Evolutionary conservation across 1,140 invertebrate species (phyloP).

Genomic region (Anthonomus grandis): DNA sequence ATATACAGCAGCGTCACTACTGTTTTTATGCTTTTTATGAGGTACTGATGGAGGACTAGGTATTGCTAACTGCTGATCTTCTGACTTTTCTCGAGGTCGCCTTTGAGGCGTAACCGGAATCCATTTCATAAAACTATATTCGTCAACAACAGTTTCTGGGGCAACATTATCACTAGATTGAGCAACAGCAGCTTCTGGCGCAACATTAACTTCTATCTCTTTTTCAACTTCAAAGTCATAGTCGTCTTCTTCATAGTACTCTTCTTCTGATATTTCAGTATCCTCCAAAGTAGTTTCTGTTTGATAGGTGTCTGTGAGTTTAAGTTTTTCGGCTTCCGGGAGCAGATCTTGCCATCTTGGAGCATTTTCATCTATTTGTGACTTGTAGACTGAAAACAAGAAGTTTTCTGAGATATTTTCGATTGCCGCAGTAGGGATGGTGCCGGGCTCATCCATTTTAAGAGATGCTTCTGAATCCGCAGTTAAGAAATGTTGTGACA

Average conservation of each 20-base stretch:
- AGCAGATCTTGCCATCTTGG: constrained; percentile 8
- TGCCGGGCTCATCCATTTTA: background rate
- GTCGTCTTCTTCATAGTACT: constrained; percentile 30
- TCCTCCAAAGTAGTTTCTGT: constrained; percentile 11
- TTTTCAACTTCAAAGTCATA: constrained; percentile 33
- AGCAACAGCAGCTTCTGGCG: background rate
- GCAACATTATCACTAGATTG: constrained; percentile 12
- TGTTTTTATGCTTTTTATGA: no score
- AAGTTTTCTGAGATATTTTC: constrained; percentile 32
- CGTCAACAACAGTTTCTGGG: background rate
- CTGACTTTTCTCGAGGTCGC: background rate
- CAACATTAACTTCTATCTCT: constrained; percentile 19
- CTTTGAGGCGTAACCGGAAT: constrained; percentile 23
- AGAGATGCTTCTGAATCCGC: constrained; percentile 8
- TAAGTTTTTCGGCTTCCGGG: constrained; percentile 12
- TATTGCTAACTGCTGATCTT: no score
- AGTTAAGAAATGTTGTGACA: constrained; percentile 18
- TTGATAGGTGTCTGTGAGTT: constrained; percentile 14
- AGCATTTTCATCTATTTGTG: constrained; percentile 1
- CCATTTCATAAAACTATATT: constrained; percentile 32
- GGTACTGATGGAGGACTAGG: no score
- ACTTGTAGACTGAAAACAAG: constrained; percentile 35
- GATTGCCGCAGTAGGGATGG: background rate
- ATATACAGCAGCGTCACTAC: no score
- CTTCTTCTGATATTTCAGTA: constrained; percentile 16